Percentiles rank a stretch among this genome's conserved stretches.
Evolutionary conservation across 2,888 invertebrate genomes (phyloP).

Genomic region (Cerastoderma edule): DNA sequence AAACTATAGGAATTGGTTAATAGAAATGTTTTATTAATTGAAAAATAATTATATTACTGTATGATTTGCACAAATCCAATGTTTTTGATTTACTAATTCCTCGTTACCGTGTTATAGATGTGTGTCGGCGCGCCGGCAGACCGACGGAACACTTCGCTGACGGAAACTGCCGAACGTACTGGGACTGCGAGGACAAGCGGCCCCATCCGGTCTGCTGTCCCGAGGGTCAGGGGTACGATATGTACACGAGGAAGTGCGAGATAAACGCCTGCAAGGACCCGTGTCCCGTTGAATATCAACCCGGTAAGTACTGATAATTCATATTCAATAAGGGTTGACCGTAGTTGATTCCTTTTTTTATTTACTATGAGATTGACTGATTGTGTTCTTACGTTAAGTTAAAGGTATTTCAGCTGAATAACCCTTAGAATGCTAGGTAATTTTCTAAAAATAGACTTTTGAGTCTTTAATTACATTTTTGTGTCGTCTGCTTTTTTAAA

Average conservation of each 20-base stretch:
- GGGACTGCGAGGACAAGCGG: slow-evolving; percentile 40
- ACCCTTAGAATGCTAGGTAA: too few species aligned
- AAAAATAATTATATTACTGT: too few species aligned
- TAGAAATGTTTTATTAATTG: neutral
- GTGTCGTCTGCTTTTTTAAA: too few species aligned
- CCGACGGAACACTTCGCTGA: slow-evolving; percentile 31
- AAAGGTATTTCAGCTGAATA: too few species aligned
- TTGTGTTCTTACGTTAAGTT: too few species aligned
- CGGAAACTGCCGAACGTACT: slow-evolving; percentile 50
- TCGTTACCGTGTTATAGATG: neutral
- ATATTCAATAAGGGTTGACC: too few species aligned
- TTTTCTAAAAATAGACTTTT: too few species aligned
- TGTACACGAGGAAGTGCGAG: slow-evolving; percentile 16
- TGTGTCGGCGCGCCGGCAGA: neutral
- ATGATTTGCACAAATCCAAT: too few species aligned
- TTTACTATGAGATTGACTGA: too few species aligned
- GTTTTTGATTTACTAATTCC: neutral
- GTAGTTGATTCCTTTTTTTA: too few species aligned
- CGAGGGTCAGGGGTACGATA: slow-evolving; percentile 27
- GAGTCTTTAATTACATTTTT: too few species aligned
- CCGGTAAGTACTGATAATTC: neutral
- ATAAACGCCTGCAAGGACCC: slow-evolving; percentile 22
- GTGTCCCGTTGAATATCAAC: slow-evolving; percentile 39
- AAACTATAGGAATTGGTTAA: too few species aligned
- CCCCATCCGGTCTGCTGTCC: slow-evolving; percentile 53